A percentile compares a stretch with the other conserved stretches of the same genome.
Evolutionary conservation across 2,113 vertebrate genomes (phyloP).

Genomic region (Ptilorrhoa leucosticta): DNA sequence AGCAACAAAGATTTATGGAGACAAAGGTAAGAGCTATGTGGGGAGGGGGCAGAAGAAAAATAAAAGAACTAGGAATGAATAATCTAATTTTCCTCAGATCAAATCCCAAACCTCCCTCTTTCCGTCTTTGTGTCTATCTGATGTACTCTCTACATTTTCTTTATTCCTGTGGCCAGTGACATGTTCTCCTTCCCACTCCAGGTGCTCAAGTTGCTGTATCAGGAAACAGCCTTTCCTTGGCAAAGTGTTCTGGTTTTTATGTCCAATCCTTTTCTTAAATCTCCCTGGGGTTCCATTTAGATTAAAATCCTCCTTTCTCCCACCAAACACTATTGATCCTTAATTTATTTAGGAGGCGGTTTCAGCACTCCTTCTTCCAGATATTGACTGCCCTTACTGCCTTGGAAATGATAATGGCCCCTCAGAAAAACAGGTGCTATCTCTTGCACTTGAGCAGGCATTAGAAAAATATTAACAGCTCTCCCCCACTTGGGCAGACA

Average conservation of each 20-base stretch:
- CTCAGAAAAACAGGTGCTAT: constrained; percentile 27
- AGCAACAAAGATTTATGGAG: not conserved
- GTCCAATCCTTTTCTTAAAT: not conserved
- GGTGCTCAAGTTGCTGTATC: not conserved
- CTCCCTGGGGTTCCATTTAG: constrained; percentile 7
- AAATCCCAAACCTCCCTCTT: not conserved
- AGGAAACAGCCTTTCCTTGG: not conserved
- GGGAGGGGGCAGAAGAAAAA: not conserved
- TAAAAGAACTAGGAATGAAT: not conserved
- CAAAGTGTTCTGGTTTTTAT: not conserved
- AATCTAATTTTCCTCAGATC: not conserved
- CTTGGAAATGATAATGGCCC: constrained; percentile 29
- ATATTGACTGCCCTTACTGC: constrained; percentile 32
- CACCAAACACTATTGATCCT: constrained; percentile 45
- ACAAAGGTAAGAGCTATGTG: not conserved
- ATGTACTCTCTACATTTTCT: accelerated
- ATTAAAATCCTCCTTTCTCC: constrained; percentile 40
- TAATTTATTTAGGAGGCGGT: constrained; percentile 57
- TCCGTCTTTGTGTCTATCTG: not conserved
- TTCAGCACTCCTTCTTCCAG: constrained; percentile 35
- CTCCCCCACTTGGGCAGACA: not conserved
- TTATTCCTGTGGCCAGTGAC: not conserved
- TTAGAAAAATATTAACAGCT: constrained; percentile 18
- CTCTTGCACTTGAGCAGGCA: not conserved
- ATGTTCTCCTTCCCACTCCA: not conserved